A percentile compares a stretch with the other conserved stretches of the same genome.
These are phyloP conservation scores for Centropyge bicolor DNA, from an alignment of 2,797 vertebrate species.

Conservation along the genomic window DNA sequence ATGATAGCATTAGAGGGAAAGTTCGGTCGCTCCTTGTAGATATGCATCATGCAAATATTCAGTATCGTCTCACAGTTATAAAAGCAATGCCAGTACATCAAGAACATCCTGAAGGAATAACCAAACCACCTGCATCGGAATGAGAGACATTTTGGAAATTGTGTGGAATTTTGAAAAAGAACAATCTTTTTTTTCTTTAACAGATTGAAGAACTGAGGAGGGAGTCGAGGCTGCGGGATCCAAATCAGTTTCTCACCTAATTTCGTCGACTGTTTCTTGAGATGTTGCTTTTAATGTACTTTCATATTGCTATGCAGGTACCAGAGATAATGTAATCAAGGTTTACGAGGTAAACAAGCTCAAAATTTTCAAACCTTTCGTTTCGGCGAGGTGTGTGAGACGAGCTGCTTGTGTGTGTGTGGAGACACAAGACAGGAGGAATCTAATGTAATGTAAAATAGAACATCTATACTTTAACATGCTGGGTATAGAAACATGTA, in stretches of 20 bases:
- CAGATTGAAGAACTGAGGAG: conserved; percentile 22
- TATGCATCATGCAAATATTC: conserved; percentile 23
- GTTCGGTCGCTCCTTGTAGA: neutral
- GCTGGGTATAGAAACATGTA: neutral
- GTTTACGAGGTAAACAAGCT: conserved; percentile 10
- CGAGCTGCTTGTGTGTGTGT: neutral
- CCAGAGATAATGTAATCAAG: conserved; percentile 21
- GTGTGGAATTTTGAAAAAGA: neutral
- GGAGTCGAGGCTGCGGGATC: conserved; percentile 3
- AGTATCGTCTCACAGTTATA: conserved; percentile 9
- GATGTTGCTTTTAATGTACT: conserved; percentile 24
- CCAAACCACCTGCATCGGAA: conserved; percentile 49
- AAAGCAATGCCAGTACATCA: conserved; percentile 27
- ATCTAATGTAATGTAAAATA: neutral
- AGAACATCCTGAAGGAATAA: conserved; percentile 35
- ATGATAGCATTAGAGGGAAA: neutral
- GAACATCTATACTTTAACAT: neutral
- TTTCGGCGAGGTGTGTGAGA: conserved; percentile 1
- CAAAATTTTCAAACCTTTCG: conserved; percentile 7
- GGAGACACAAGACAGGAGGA: conserved; percentile 1
- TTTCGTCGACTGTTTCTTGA: conserved; percentile 22
- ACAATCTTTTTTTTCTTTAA: conserved; percentile 34
- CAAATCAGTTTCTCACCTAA: conserved; percentile 18
- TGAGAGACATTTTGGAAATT: conserved; percentile 32
- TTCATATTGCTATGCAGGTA: neutral